These are phyloP conservation scores for Rousettus madagascariensis DNA, from an alignment of 2,797 vertebrate genomes.

Conservation along the genomic window DNA sequence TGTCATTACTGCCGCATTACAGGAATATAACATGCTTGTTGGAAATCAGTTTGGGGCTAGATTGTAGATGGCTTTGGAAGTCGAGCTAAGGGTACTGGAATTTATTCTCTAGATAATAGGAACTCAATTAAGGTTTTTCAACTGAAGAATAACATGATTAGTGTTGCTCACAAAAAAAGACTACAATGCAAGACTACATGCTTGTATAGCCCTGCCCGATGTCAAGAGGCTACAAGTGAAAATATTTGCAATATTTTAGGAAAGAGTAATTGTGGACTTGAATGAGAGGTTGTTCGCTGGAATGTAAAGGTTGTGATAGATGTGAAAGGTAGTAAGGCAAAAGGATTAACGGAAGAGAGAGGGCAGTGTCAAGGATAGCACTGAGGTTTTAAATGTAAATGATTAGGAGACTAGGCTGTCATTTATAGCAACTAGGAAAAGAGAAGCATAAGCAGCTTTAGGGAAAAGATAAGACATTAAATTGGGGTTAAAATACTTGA, in stretches of 20 bases:
- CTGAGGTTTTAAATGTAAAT: slow-evolving; percentile 29
- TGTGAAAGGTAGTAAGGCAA: slow-evolving; percentile 31
- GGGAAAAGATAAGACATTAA: slow-evolving; percentile 35
- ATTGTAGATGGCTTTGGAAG: slow-evolving; percentile 18
- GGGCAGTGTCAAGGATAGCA: not conserved
- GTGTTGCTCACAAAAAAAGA: not conserved
- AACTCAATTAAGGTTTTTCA: slow-evolving; percentile 49
- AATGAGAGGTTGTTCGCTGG: not conserved
- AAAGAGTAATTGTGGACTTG: slow-evolving; percentile 11
- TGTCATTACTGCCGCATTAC: not conserved
- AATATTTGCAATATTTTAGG: not conserved
- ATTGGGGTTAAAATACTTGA: slow-evolving; percentile 55
- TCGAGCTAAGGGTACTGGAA: slow-evolving; percentile 24
- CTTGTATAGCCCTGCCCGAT: not conserved
- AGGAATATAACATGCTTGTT: not conserved
- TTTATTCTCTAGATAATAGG: not conserved
- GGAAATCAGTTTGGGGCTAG: slow-evolving; percentile 8
- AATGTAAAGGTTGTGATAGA: slow-evolving; percentile 21
- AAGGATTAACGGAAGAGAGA: slow-evolving; percentile 39
- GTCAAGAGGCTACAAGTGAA: not conserved
- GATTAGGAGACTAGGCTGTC: not conserved
- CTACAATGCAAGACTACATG: not conserved
- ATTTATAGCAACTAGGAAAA: not conserved
- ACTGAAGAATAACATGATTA: slow-evolving; percentile 32
- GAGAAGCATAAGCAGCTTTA: not conserved